phyloP scores from a whole-genome alignment of 2,113 vertebrate genomes.

The Oxyruncus cristatus region DNA sequence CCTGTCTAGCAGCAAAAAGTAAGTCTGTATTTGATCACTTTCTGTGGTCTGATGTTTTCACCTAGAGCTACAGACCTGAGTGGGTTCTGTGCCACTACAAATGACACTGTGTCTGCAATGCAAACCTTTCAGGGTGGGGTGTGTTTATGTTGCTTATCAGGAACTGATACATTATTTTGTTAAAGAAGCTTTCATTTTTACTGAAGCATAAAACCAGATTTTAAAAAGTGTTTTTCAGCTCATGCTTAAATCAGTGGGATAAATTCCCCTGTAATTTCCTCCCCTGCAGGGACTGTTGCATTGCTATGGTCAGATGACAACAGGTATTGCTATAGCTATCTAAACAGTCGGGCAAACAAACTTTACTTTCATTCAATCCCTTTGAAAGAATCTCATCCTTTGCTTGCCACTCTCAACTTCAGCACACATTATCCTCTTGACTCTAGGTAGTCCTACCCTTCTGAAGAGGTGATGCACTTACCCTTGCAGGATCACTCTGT shows the following conservation, averaged over 20 bases:
- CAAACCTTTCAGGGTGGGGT: background rate
- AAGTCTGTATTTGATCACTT: background rate
- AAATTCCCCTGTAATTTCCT: background rate
- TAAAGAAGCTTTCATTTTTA: background rate
- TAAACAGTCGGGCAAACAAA: background rate
- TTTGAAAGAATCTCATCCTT: background rate
- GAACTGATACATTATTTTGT: background rate
- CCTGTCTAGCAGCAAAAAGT: background rate
- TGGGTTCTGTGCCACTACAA: background rate
- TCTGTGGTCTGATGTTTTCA: background rate
- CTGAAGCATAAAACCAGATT: background rate
- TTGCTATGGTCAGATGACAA: background rate
- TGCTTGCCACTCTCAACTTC: background rate
- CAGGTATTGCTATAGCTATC: background rate
- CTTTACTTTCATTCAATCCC: background rate
- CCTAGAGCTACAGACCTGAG: background rate
- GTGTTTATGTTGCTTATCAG: background rate
- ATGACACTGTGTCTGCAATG: background rate
- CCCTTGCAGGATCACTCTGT: background rate
- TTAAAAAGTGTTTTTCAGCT: background rate
- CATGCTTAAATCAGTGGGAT: background rate
- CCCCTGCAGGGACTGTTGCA: background rate
- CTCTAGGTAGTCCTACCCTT: background rate
- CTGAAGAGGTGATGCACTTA: background rate
- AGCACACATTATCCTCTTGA: background rate